Evolutionary conservation across 2,797 vertebrate genomes (phyloP).

Genomic region (Megalops cyprinoides): DNA sequence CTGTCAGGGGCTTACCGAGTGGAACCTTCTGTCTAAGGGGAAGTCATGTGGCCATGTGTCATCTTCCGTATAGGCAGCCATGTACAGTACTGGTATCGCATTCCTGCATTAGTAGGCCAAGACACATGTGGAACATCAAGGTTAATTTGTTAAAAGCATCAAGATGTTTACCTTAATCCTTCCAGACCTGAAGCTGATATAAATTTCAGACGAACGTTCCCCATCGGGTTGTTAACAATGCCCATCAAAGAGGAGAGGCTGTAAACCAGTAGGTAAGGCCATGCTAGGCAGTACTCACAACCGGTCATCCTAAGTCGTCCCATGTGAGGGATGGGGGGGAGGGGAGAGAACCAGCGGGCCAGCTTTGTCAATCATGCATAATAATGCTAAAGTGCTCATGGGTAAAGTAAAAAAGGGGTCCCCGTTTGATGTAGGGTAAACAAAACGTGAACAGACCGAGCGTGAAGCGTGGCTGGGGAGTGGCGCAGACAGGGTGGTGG

Average conservation of each 20-base stretch:
- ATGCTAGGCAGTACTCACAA: slow-evolving; percentile 20
- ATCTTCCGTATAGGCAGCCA: neutral
- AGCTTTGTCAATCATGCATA: slow-evolving; percentile 3
- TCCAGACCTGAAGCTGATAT: too few species aligned
- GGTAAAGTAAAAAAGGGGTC: slow-evolving; percentile 20
- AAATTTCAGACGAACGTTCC: neutral
- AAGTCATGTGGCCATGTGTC: too few species aligned
- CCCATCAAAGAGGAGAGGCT: neutral
- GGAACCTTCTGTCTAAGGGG: too few species aligned
- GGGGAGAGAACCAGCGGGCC: neutral
- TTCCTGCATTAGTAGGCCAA: neutral
- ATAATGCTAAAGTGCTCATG: slow-evolving; percentile 30
- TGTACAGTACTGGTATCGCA: neutral
- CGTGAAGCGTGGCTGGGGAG: slow-evolving; percentile 50
- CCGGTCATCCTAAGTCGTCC: slow-evolving; percentile 4
- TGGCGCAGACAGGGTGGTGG: too few species aligned
- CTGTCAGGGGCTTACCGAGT: too few species aligned
- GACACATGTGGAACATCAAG: neutral
- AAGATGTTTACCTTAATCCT: neutral
- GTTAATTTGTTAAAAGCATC: neutral
- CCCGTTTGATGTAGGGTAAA: slow-evolving; percentile 49
- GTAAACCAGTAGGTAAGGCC: slow-evolving; percentile 36
- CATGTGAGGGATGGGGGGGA: neutral
- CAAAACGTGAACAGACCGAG: slow-evolving; percentile 46
- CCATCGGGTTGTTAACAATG: neutral